Percentiles rank a stretch among this genome's conserved stretches.
Conservation (phyloP, 1,140 invertebrate genomes). For the Pteromalus puparum region DNA sequence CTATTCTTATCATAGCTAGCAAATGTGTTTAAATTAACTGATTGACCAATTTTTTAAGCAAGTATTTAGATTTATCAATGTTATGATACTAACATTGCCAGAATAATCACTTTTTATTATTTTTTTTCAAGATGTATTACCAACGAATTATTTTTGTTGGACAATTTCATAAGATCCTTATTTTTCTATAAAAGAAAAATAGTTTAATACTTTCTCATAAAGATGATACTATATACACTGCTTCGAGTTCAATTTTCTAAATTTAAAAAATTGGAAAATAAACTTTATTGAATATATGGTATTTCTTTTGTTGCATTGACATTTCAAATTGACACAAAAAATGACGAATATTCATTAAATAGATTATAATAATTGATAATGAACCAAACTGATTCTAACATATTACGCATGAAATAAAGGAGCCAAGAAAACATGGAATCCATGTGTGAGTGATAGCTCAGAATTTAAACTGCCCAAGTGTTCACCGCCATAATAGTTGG, state of each 20-base stretch:
- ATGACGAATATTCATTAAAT: not conserved
- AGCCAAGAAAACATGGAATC: constrained; percentile 54
- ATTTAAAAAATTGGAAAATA: not conserved
- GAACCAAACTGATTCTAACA: constrained; percentile 46
- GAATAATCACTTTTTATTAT: no score
- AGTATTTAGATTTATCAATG: not conserved
- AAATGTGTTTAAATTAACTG: not conserved
- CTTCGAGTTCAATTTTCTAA: not conserved
- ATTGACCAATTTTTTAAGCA: not conserved
- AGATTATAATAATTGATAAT: constrained; percentile 17
- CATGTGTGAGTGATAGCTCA: constrained; percentile 56
- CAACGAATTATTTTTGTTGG: not conserved
- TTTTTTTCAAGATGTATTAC: no score
- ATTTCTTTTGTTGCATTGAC: not conserved
- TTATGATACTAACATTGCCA: not conserved
- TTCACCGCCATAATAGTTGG: constrained; percentile 65
- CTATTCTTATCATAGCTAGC: not conserved
- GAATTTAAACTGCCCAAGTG: constrained; percentile 71
- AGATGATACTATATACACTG: not conserved
- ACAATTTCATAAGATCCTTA: not conserved
- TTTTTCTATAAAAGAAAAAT: not conserved
- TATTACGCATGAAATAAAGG: constrained; percentile 45
- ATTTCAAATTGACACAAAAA: not conserved
- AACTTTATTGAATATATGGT: not conserved
- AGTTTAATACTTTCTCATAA: not conserved